A percentile compares a stretch with the other conserved stretches of the same genome.
Evolutionary conservation across 1,140 invertebrate species (phyloP).

Genomic region (Polypedilum vanderplanki): DNA sequence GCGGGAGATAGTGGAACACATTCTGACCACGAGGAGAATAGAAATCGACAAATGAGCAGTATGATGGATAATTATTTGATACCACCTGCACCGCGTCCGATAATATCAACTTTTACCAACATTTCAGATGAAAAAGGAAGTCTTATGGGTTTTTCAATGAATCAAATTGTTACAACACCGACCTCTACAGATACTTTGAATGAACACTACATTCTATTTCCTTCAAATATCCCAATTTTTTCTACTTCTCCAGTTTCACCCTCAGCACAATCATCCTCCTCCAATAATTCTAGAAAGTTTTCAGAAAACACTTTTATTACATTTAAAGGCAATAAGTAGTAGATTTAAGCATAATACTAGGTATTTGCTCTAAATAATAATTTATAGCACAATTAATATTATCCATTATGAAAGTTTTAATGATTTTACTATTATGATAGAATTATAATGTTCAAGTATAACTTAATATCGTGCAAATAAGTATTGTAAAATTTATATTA

Average conservation of each 20-base stretch:
- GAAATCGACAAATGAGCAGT: slow-evolving; percentile 48
- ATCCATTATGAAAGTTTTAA: too few relatives aligned
- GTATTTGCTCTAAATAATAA: not conserved
- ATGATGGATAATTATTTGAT: slow-evolving; percentile 51
- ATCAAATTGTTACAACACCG: slow-evolving; percentile 37
- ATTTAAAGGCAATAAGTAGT: slow-evolving; percentile 3
- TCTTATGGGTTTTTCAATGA: slow-evolving; percentile 39
- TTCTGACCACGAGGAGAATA: slow-evolving; percentile 71
- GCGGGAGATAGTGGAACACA: slow-evolving; percentile 75
- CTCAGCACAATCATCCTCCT: not conserved
- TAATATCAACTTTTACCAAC: slow-evolving; percentile 37
- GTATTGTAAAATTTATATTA: too few relatives aligned
- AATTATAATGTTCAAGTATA: too few relatives aligned
- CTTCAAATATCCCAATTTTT: slow-evolving; percentile 43
- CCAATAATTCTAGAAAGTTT: not conserved
- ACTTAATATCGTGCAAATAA: too few relatives aligned
- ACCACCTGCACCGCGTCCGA: slow-evolving; percentile 50
- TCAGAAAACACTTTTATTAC: not conserved
- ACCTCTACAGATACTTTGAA: slow-evolving; percentile 33
- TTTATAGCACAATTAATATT: too few relatives aligned
- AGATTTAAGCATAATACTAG: not conserved
- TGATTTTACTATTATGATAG: too few relatives aligned
- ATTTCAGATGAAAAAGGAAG: slow-evolving; percentile 40
- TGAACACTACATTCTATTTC: slow-evolving; percentile 43
- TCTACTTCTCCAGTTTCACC: not conserved